Base-by-base conservation (phyloP, 2,113 vertebrate species). In the Dascyllus trimaculatus region DNA sequence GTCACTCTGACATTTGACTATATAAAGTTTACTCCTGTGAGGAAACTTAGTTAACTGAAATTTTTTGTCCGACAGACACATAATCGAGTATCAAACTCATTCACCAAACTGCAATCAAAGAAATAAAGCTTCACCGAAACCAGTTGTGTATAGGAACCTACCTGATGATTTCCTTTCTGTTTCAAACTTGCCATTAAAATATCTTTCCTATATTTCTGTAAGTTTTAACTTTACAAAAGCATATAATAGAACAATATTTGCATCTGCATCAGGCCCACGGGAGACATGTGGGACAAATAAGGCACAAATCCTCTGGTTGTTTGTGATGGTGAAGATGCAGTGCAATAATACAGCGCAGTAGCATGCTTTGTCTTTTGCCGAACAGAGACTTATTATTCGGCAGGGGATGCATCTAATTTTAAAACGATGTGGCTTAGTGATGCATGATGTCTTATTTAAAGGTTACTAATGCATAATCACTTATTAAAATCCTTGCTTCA, bases 381-480 rank as follows among this genome's bases (percentile, higher is more conserved):
- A 74, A 19, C 59, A 8, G 18, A 58, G 48, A 40, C 52, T 48
- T 48, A 57, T 57, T 74, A 13, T 59, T 14, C 32, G 40, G 26
- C 49, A 73, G 46, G n/a, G 18, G 45, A 61, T 26, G 24, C 5
- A 1, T 64, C 9, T 4, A 21, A 69, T 81, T 63, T 51, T 18
- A 85, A 80, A 17, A 71, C 26, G 21, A 66, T 29, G 38, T 40
- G 17, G 43, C 43, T 70, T 71, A 68, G 38, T 25, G 68, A 60
- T 74, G 61, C 26, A 26, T 64, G 59, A 66, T 79, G 18, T 22
- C 35, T 73, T 58, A 25, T 49, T 25, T 73, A 78, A 85, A 75
- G 51, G 75, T 82, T 84, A 82, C 40, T 35, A 70, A 70, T 8
- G 19, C 17, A 48, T 71, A 68, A 80, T 80, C 35, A 82, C 46